phyloP scores from a whole-genome alignment of 2,113 vertebrate species.

The Neodon shergylaensis region DNA sequence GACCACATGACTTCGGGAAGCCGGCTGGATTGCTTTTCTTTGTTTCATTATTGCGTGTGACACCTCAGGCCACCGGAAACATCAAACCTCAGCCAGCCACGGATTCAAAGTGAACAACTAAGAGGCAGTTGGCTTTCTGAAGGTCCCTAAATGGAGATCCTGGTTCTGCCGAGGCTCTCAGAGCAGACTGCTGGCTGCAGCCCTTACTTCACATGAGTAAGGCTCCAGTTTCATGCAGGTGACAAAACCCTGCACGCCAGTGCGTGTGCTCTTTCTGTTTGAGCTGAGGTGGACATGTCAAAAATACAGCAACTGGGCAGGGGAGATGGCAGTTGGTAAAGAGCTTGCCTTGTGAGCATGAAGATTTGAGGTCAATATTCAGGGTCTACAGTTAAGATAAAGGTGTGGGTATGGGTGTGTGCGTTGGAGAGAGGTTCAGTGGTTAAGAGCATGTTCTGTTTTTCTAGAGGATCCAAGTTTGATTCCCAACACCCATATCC shows the following conservation, averaged over 20 bases:
- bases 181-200: slow-evolving; percentile 82
- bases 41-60: not conserved
- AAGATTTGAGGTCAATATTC: not conserved
- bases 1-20: not conserved
- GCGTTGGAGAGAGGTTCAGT: not conserved
- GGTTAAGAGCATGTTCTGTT: not conserved
- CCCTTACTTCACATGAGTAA: slow-evolving; percentile 87
- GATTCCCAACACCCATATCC: too few relatives aligned
- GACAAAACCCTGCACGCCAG: slow-evolving; percentile 85
- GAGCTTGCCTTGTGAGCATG: not conserved
- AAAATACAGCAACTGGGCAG: not conserved
- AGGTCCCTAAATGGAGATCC: slow-evolving; percentile 52
- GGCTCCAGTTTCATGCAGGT: slow-evolving; percentile 83
- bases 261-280: not conserved
- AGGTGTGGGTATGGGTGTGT: not conserved
- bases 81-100: not conserved
- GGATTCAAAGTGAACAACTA: slow-evolving; percentile 47
- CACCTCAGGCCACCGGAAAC: not conserved
- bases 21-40: not conserved
- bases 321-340: not conserved
- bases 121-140: slow-evolving; percentile 62
- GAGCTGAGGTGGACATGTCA: slow-evolving; percentile 38
- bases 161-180: slow-evolving; percentile 64
- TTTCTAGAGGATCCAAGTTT: not conserved
- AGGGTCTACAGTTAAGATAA: not conserved